Evolutionary conservation across 64 coral and sea anemone species (phyloP).

Genomic region (Acropora yongei): DNA sequence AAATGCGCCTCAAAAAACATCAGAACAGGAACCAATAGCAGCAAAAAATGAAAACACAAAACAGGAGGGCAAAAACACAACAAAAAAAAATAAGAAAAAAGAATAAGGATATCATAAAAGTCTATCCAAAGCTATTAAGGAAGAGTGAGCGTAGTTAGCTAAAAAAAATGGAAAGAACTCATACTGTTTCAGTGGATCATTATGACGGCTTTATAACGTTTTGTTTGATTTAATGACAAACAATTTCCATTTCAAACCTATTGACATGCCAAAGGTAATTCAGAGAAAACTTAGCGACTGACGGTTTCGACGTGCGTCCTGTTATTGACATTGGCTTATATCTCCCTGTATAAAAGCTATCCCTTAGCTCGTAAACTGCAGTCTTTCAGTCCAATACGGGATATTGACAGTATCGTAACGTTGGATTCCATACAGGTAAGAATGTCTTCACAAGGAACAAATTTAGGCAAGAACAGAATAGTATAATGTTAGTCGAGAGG

Average conservation of each 20-base stretch:
- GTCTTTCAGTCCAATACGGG: no score
- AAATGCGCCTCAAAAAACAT: no score
- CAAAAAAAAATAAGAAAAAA: not conserved
- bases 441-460: not conserved
- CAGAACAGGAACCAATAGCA: no score
- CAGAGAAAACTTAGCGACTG: not conserved
- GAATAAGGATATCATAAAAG: not conserved
- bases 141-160: not conserved
- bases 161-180: not conserved
- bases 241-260: not conserved
- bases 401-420: not conserved
- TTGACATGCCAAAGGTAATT: not conserved
- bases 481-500: no score
- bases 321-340: not conserved
- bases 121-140: not conserved
- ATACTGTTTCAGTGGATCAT: not conserved
- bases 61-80: not conserved
- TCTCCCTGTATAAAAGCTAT: not conserved
- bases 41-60: not conserved
- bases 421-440: not conserved
- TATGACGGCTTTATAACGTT: not conserved
- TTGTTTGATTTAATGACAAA: not conserved
- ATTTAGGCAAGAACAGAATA: not conserved
- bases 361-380: no score
- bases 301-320: not conserved